Evolutionary conservation across 2,888 invertebrate species (phyloP).

Genomic region (Hypselothyrea guttata): DNA sequence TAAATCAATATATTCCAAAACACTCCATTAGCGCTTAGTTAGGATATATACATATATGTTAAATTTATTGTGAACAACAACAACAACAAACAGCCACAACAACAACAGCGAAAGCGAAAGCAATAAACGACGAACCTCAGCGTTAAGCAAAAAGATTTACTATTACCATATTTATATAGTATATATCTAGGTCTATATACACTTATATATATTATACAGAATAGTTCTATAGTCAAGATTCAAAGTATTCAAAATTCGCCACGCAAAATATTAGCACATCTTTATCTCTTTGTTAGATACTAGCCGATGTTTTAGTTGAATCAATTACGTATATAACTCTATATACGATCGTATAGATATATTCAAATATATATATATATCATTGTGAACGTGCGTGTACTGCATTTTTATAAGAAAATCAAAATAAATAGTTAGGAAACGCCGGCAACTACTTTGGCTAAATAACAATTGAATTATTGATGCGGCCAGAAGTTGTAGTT

Average conservation of each 20-base stretch:
- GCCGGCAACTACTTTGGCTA: conserved; percentile 31
- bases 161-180: conserved; percentile 40
- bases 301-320: conserved; percentile 44
- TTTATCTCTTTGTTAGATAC: conserved; percentile 36
- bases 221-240: conserved; percentile 34
- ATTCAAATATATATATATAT: conserved; percentile 25
- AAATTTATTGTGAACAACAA: conserved; percentile 50
- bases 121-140: conserved; percentile 78
- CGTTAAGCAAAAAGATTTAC: conserved; percentile 63
- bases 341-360: conserved; percentile 1
- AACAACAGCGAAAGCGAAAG: conserved; percentile 67
- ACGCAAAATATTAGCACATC: conserved; percentile 26
- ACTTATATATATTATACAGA: conserved; percentile 29
- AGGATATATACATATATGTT: conserved; percentile 57
- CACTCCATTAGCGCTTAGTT: conserved; percentile 79
- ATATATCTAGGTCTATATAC: conserved; percentile 47
- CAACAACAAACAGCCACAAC: conserved; percentile 32
- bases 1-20: conserved; percentile 68
- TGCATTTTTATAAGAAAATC: conserved; percentile 45
- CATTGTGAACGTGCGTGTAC: conserved; percentile 35
- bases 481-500: conserved; percentile 48
- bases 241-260: conserved; percentile 50
- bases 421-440: conserved; percentile 43
- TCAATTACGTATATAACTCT: conserved; percentile 12
- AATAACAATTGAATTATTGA: conserved; percentile 35